Evolutionary conservation across 1,140 invertebrate genomes (phyloP), one percentile per base, ranked within the genome.

Genomic region (Popillia japonica): DNA sequence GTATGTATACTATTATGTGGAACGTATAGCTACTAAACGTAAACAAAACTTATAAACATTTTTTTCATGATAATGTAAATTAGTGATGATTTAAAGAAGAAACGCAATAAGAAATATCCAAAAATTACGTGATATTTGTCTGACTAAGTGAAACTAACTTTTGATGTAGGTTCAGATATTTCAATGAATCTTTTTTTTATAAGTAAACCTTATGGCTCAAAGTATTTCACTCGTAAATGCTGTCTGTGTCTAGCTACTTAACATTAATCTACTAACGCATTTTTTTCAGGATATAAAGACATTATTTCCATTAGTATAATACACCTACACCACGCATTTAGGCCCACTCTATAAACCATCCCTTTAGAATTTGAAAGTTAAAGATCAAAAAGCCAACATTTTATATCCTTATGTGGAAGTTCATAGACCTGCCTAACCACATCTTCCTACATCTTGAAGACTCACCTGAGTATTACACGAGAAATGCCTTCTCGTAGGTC

Each of bases 391-490:
- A 74, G 14, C 48, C 14, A 74, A 42, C 34, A 14, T 10, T 40
- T 23, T 22, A 34, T 34, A 34, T 68, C 61, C 22, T 68, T 34
- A 68, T 22, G 22, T 34, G 10, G 27, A 68, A 23, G 61, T 68
- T 68, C 27, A 68, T 22, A 68, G 61, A 68, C 20, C 27, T 34
- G 27, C 22, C 61, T 68, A 68, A 34, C 61, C 14, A 55, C 17
- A 17, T 68, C 48, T 48, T 42, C 40, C 48, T 41, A 75, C 72
- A 34, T 40, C 20, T 75, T n/a, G 14, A 44, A n/a, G 22, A 75
- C 86, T 88, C 84, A 94, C 93, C 87, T 97, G 94, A 17, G 95
- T 93, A 85, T 97, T 96, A 84, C 96, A 98, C 3, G 96, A 97
- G 86, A 95, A 95, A 88, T 94, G 96, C 85, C 94, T 92, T 61